Conservation (phyloP, 2,797 vertebrate genomes). For the Fratercula arctica region DNA sequence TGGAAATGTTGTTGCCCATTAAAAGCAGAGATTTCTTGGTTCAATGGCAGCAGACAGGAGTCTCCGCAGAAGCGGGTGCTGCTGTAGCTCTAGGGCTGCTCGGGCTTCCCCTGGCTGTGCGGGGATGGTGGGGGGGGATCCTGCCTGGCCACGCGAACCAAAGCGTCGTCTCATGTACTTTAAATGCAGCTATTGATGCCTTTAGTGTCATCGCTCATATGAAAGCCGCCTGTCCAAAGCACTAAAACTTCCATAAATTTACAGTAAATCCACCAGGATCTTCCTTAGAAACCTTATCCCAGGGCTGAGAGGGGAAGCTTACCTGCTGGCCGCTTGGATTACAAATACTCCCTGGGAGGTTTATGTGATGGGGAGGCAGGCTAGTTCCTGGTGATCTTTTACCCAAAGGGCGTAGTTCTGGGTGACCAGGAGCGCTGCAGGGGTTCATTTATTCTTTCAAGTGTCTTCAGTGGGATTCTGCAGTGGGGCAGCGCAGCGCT, state of each 20-base stretch:
- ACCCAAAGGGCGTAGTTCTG: too few species aligned
- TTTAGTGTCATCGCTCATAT: fast-evolving
- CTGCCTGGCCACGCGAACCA: neutral
- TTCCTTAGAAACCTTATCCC: neutral
- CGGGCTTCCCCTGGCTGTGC: neutral
- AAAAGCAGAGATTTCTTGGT: neutral
- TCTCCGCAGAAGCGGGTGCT: neutral
- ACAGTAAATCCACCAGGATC: neutral
- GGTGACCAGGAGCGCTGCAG: too few species aligned
- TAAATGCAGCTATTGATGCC: neutral
- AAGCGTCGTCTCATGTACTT: neutral
- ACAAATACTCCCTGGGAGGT: neutral
- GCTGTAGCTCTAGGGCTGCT: neutral
- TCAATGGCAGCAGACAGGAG: neutral
- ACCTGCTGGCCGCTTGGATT: neutral
- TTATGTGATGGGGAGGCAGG: neutral
- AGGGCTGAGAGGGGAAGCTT: neutral
- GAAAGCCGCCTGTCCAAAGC: neutral
- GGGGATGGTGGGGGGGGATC: neutral
- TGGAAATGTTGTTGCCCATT: neutral
- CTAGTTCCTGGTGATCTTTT: fast-evolving
- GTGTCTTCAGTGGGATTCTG: neutral
- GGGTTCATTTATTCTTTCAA: too few species aligned
- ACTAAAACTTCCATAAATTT: neutral
- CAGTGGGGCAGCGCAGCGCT: too few species aligned